Conservation (phyloP, 2,113 vertebrate species). For the Microcebus tavaratra region DNA sequence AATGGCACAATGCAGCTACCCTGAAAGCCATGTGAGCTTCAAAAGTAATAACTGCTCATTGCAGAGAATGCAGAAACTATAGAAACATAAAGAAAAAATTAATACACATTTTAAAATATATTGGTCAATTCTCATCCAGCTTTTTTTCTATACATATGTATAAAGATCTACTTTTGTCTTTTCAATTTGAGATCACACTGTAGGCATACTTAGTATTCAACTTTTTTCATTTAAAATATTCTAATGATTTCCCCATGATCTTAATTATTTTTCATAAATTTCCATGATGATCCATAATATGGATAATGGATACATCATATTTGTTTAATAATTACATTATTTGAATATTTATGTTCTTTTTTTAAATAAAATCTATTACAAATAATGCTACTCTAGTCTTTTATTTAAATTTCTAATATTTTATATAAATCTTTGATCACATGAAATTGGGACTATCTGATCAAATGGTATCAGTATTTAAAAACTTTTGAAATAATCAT, state of each 20-base stretch:
- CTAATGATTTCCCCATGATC: neutral
- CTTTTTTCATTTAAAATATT: slow-evolving; percentile 17
- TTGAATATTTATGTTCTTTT: slow-evolving; percentile 3
- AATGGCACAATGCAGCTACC: neutral
- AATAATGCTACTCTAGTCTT: neutral
- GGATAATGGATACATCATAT: neutral
- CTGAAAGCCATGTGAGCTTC: neutral
- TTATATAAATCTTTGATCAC: neutral
- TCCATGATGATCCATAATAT: neutral
- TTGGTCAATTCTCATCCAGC: neutral
- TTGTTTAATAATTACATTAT: neutral
- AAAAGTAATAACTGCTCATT: neutral
- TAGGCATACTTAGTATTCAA: neutral
- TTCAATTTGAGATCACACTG: neutral
- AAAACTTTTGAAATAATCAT: neutral
- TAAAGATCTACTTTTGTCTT: neutral
- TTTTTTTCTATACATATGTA: neutral
- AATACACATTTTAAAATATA: neutral
- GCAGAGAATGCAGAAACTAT: neutral
- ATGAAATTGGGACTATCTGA: neutral
- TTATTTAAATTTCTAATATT: neutral
- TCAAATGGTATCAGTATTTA: neutral
- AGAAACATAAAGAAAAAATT: neutral
- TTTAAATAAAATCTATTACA: neutral
- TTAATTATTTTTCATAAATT: neutral